These are phyloP conservation scores for Actenoides hombroni DNA, from an alignment of 2,113 vertebrate genomes.

Conservation along the genomic window DNA sequence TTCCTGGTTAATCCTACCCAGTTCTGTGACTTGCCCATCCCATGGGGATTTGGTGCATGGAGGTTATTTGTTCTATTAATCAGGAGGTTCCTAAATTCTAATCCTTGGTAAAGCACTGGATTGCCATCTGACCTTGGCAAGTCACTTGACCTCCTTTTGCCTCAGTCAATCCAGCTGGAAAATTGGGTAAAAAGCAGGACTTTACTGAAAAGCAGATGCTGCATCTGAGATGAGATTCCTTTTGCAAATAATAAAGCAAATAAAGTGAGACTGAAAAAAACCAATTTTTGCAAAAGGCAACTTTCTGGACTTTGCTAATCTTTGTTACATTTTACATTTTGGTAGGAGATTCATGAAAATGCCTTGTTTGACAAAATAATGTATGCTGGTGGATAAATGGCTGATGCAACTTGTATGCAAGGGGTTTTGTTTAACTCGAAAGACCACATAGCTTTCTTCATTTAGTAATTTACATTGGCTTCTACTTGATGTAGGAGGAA, in stretches of 20 bases:
- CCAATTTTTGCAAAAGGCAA: neutral
- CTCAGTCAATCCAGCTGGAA: constrained; percentile 69
- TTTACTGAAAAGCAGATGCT: constrained; percentile 63
- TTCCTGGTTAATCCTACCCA: constrained; percentile 69
- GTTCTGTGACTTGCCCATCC: constrained; percentile 64
- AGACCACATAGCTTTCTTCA: constrained; percentile 46
- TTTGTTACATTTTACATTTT: neutral
- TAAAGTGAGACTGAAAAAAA: neutral
- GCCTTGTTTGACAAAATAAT: neutral
- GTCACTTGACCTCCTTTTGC: constrained; percentile 73
- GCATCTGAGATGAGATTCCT: constrained; percentile 33
- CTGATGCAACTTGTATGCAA: constrained; percentile 27
- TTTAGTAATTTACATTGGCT: constrained; percentile 48
- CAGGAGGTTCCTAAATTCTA: constrained; percentile 74
- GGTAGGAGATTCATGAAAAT: neutral
- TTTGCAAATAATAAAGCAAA: constrained; percentile 14
- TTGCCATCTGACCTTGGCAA: constrained; percentile 71
- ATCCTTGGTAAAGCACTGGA: constrained; percentile 71
- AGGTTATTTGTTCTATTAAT: constrained; percentile 75
- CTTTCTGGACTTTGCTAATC: neutral
- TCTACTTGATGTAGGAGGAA: constrained; percentile 48
- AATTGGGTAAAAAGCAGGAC: constrained; percentile 65
- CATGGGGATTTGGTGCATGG: constrained; percentile 65
- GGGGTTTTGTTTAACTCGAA: constrained; percentile 31
- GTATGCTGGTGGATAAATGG: neutral